Percentiles rank a stretch among this genome's conserved stretches.
Conservation (phyloP, 1,140 invertebrate species). For the Diachasma alloeum region DNA sequence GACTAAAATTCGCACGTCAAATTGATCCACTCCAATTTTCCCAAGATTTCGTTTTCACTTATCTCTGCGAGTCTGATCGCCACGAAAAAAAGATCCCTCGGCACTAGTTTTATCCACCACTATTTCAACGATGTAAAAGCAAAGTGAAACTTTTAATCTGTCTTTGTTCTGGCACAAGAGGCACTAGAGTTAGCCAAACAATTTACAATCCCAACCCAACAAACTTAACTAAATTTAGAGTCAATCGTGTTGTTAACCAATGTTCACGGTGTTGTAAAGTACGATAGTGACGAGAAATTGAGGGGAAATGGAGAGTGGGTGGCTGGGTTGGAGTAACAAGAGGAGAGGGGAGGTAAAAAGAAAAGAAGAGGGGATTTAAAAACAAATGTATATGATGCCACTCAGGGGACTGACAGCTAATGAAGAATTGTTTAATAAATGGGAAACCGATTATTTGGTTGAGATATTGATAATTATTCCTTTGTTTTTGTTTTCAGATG, state of each 20-base stretch:
- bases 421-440: no score
- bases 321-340: no score
- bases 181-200: background rate
- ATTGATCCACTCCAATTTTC: background rate
- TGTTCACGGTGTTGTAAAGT: background rate
- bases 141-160: background rate
- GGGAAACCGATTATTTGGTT: no score
- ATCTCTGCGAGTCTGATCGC: background rate
- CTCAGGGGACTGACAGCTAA: no score
- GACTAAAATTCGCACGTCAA: background rate
- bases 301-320: background rate
- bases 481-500: no score
- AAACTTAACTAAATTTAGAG: conserved; percentile 26
- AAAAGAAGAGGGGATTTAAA: no score
- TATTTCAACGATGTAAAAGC: background rate
- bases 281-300: background rate
- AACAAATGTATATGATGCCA: no score
- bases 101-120: background rate
- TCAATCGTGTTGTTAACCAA: conserved; percentile 22
- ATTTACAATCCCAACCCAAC: conserved; percentile 1
- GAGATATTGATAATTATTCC: no score
- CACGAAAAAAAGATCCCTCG: background rate
- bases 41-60: background rate
- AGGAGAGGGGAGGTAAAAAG: no score
- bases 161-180: background rate